A percentile compares a stretch with the other conserved stretches of the same genome.
phyloP scores from a whole-genome alignment of 2,113 vertebrate genomes.

The Tyrannus savana region DNA sequence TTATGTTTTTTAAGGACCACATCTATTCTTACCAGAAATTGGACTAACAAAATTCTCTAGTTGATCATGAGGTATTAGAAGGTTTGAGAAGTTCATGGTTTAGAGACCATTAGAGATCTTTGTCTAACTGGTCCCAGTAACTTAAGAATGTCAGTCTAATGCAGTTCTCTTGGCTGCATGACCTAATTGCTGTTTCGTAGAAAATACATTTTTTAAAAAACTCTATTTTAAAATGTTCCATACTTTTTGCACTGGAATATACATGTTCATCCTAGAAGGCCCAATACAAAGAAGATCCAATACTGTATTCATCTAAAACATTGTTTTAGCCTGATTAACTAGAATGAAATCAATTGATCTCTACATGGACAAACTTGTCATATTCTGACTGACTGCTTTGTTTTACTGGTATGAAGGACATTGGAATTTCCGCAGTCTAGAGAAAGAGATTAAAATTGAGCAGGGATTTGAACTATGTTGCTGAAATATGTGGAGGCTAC shows the following conservation, averaged over 20 bases:
- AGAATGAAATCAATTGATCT: neutral
- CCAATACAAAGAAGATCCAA: neutral
- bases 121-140: neutral
- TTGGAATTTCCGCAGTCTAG: neutral
- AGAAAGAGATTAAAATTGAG: neutral
- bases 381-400: neutral
- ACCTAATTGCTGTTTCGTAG: neutral
- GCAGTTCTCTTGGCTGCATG: neutral
- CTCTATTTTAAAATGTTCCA: neutral
- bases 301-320: neutral
- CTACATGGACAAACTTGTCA: neutral
- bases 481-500: neutral
- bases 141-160: neutral
- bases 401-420: neutral
- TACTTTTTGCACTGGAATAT: neutral
- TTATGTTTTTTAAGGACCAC: neutral
- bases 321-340: neutral
- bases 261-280: neutral
- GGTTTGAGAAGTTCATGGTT: neutral
- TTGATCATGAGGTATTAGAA: neutral
- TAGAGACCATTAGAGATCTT: neutral
- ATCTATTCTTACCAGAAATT: neutral
- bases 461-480: neutral
- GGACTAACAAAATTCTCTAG: neutral
- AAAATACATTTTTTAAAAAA: neutral